A percentile compares a stretch with the other conserved stretches of the same genome.
phyloP scores from a whole-genome alignment of 2,797 vertebrate species.

The Sparus aurata region DNA sequence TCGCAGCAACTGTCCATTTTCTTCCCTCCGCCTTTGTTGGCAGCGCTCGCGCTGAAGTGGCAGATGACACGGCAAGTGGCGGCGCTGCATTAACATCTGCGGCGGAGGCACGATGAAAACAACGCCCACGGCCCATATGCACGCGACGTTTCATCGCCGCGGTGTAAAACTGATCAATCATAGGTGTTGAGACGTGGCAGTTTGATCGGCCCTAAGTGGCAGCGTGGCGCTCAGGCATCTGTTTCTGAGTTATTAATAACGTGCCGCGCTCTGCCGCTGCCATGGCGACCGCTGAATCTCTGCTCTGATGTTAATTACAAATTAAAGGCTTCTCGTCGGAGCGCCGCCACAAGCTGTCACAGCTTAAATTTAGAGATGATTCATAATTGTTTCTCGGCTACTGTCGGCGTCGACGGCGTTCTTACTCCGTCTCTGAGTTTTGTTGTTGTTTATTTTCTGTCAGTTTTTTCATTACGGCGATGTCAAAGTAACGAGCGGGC shows the following conservation, averaged over 20 bases:
- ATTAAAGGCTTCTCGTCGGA: slow-evolving; percentile 46
- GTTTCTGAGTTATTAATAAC: slow-evolving; percentile 80
- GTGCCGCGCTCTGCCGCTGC: slow-evolving; percentile 60
- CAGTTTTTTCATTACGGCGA: neutral
- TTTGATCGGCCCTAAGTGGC: slow-evolving; percentile 60
- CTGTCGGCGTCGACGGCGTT: slow-evolving; percentile 5
- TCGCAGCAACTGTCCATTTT: slow-evolving; percentile 59
- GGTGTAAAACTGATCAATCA: slow-evolving; percentile 79
- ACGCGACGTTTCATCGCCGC: slow-evolving; percentile 5
- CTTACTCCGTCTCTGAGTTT: neutral
- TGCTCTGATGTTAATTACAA: slow-evolving; percentile 47
- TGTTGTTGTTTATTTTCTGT: slow-evolving; percentile 16
- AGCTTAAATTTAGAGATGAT: slow-evolving; percentile 49
- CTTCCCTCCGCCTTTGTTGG: slow-evolving; percentile 27
- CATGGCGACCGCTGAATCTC: slow-evolving; percentile 63
- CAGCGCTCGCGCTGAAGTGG: slow-evolving; percentile 45
- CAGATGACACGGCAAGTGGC: slow-evolving; percentile 65
- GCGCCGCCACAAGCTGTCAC: slow-evolving; percentile 50
- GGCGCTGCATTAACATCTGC: slow-evolving; percentile 51
- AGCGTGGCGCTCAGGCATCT: slow-evolving; percentile 75
- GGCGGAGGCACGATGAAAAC: slow-evolving; percentile 68
- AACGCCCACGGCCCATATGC: slow-evolving; percentile 79
- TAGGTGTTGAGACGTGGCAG: slow-evolving; percentile 73
- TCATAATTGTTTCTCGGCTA: slow-evolving; percentile 54
- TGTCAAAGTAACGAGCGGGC: slow-evolving; percentile 27